Conservation (phyloP, 2,797 vertebrate species). For the Falco berigora region DNA sequence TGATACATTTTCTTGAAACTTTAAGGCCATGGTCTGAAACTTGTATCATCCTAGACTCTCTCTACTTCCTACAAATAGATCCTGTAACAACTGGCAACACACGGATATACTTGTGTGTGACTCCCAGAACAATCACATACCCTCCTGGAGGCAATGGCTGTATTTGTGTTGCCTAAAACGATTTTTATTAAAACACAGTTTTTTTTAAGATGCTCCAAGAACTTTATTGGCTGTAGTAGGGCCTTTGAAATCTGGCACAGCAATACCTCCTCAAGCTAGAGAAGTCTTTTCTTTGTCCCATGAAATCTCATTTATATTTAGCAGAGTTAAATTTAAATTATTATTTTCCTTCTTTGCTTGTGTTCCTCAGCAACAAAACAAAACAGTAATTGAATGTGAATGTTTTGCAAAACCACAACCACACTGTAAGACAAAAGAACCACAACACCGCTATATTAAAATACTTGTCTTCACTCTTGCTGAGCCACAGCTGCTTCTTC, state of each 20-base stretch:
- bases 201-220: neutral
- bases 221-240: neutral
- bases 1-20: neutral
- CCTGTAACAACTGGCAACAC: neutral
- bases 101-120: neutral
- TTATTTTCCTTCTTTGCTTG: slow-evolving; percentile 13
- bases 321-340: slow-evolving; percentile 24
- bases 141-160: neutral
- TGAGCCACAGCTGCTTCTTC: neutral
- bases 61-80: neutral
- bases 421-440: neutral
- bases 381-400: neutral
- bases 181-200: neutral
- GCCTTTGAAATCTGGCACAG: slow-evolving; percentile 8
- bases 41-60: neutral
- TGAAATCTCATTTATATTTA: slow-evolving; percentile 35
- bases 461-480: neutral
- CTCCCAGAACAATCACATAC: neutral
- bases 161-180: neutral
- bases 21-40: neutral
- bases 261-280: slow-evolving; percentile 17
- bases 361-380: slow-evolving; percentile 23
- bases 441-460: neutral
- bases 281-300: slow-evolving; percentile 6
- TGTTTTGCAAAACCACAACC: neutral